Base-by-base conservation (phyloP, 2,888 invertebrate genomes). In the Melieria picta region DNA sequence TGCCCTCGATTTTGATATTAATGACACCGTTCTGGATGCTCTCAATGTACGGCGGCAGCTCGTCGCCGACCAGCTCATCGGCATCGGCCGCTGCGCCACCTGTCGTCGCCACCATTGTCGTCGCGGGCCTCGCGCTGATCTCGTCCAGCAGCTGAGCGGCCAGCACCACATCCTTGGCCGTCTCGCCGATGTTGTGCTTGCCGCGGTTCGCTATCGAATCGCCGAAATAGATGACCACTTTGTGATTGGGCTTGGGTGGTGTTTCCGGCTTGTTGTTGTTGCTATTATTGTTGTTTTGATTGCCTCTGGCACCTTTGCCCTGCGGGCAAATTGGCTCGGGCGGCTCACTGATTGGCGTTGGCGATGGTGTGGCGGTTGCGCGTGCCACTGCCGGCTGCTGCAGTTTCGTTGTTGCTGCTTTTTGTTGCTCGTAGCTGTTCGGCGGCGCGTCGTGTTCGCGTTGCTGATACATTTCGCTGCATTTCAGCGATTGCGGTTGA, bases 201-300 rank as follows among this genome's bases (percentile, higher is more conserved):
- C 75, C 75, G 46, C 80, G 77, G 77, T 79, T 80, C 52, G 82
- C 81, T 52, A 90, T 90, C 4, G 91, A 90, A 81, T 92, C 92
- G 48, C 92, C 92, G 77, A 92, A 92, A 83, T 92, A 92, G 79
- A 92, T 92, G 63, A 92, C 91, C n/a, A 92, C 92, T 87, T 91
- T 91, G 81, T 92, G 91, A 77, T 84, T 84, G 70, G 82, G 79
- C 69, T 82, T 84, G 71, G 75, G 60, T 61, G 74, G 61, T 52
- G 77, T 88, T 88, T 76, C 87, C 87, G 69, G 57, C 71, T 58
- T 66, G 65, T 66, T 76, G 63, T 65, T 30, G 67, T 81, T 74
- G 66, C 10, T 13, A 46, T 46, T 52, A 63, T 50, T 42, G 13
- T n/a, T 48, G 56, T 46, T 50, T 30, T 30, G 30, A 45, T 65